Evolutionary conservation across 2,113 vertebrate genomes (phyloP).

Genomic region (Entomyzon cyanotis): DNA sequence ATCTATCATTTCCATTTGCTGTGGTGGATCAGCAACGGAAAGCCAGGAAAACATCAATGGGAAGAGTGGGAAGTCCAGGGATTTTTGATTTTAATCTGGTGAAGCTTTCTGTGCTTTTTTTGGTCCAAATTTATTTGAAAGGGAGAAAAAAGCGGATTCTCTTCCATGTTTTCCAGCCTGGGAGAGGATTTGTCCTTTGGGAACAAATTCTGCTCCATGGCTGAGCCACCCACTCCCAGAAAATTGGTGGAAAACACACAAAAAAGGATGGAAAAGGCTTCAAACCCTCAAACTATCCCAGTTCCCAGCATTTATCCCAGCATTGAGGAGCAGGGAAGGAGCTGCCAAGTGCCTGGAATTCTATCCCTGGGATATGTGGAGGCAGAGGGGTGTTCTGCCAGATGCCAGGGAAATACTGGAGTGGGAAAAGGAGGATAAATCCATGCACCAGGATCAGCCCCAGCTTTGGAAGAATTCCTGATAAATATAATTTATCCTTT

Average conservation of each 20-base stretch:
- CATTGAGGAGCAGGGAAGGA: no score
- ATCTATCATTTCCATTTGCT: neutral
- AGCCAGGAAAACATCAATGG: neutral
- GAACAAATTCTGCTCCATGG: neutral
- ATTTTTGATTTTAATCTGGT: neutral
- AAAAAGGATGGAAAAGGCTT: neutral
- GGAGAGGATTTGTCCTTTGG: neutral
- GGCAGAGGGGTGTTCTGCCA: no score
- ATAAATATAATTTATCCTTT: no score
- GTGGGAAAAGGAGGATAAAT: no score
- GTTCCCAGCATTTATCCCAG: neutral
- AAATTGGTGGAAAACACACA: neutral
- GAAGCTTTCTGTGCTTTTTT: neutral
- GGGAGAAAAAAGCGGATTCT: neutral
- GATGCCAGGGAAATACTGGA: no score
- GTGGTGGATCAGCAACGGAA: neutral
- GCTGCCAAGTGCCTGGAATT: no score
- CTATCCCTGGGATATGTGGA: no score
- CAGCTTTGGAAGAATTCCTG: no score
- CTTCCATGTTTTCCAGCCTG: neutral
- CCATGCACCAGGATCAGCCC: no score
- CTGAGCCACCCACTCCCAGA: accelerated
- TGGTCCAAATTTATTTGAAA: neutral
- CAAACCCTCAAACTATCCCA: neutral
- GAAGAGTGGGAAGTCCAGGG: neutral